phyloP scores from a whole-genome alignment of 2,113 vertebrate genomes.

The Coregonus clupeaformis region DNA sequence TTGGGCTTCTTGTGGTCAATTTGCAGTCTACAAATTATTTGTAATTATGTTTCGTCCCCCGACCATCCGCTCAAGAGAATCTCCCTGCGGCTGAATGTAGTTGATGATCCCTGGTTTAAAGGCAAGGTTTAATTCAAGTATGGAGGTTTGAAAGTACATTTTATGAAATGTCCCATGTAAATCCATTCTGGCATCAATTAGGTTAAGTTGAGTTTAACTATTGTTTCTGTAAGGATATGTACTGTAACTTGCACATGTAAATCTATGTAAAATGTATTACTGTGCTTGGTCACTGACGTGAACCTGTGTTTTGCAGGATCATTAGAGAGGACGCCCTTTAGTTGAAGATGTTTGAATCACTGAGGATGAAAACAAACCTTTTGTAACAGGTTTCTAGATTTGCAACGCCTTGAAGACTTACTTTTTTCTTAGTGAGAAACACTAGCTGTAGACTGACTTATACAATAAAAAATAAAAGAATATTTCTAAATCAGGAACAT shows the following conservation, averaged over 20 bases:
- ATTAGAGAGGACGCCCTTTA: conserved; percentile 78
- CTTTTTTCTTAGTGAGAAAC: conserved; percentile 93
- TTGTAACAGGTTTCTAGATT: conserved; percentile 94
- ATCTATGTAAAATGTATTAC: background rate
- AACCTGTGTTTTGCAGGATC: conserved; percentile 77
- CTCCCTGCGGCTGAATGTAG: too few relatives aligned
- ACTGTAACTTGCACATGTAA: background rate
- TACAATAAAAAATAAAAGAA: conserved; percentile 76
- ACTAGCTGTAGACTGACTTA: conserved; percentile 97
- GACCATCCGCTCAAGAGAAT: too few relatives aligned
- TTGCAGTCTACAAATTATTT: too few relatives aligned
- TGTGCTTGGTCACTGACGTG: conserved; percentile 5
- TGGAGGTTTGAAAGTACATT: too few relatives aligned
- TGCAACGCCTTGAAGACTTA: conserved; percentile 92
- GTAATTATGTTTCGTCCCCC: too few relatives aligned
- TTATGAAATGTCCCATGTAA: background rate
- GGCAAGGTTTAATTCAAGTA: too few relatives aligned
- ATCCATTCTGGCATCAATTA: background rate
- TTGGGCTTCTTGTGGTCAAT: too few relatives aligned
- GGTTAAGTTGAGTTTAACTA: background rate
- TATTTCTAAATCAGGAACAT: conserved; percentile 89
- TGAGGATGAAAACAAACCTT: conserved; percentile 81
- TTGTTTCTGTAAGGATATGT: background rate
- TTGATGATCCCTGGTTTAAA: too few relatives aligned
- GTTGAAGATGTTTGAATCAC: conserved; percentile 78